Percentiles rank a stretch among this genome's conserved stretches.
These are phyloP conservation scores for Dipodomys merriami DNA, from an alignment of 2,113 vertebrate genomes.

Conservation along the genomic window DNA sequence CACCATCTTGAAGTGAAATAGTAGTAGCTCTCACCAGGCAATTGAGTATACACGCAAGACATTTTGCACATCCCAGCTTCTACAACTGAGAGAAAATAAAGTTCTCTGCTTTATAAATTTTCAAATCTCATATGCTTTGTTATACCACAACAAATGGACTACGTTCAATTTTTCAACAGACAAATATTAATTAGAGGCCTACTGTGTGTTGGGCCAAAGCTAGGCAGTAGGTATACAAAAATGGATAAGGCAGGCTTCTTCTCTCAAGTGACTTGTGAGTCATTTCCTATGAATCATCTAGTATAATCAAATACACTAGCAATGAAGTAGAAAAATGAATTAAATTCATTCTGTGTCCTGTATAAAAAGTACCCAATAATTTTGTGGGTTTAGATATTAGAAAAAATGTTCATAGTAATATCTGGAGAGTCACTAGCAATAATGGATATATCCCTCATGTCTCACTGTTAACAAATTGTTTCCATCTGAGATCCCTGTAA, in stretches of 20 bases:
- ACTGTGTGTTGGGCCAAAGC: constrained; percentile 17
- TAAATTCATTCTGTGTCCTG: constrained; percentile 54
- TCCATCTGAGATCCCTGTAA: constrained; percentile 67
- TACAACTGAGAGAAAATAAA: constrained; percentile 14
- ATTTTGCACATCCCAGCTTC: neutral
- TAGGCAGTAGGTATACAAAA: constrained; percentile 12
- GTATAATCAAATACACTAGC: constrained; percentile 40
- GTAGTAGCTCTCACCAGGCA: neutral
- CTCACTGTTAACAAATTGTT: constrained; percentile 66
- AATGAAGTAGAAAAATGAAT: constrained; percentile 66
- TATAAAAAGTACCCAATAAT: constrained; percentile 48
- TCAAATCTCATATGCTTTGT: neutral
- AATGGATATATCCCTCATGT: constrained; percentile 52
- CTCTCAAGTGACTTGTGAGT: constrained; percentile 51
- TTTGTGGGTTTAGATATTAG: constrained; percentile 57
- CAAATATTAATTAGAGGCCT: neutral
- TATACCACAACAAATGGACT: neutral
- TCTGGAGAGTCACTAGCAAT: constrained; percentile 47
- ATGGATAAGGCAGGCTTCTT: neutral
- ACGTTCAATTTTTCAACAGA: constrained; percentile 34
- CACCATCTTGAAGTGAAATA: neutral
- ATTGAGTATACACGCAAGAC: neutral
- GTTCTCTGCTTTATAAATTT: neutral
- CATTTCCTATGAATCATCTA: constrained; percentile 64
- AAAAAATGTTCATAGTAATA: constrained; percentile 49